Percentiles rank a stretch among this genome's conserved stretches.
phyloP scores from a whole-genome alignment of 1,140 invertebrate species.

The Procambarus virginalis region DNA sequence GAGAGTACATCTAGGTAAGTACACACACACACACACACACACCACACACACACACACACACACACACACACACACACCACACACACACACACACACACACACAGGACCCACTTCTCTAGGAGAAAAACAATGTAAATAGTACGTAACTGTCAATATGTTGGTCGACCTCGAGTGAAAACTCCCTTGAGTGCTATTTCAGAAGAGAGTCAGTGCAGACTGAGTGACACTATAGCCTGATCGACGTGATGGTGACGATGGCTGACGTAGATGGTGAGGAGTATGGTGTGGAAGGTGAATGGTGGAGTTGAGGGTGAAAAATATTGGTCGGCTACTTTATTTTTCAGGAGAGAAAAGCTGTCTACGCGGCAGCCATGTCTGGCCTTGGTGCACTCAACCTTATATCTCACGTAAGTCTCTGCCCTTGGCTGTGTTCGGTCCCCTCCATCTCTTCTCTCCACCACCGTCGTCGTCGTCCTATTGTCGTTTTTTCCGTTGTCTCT shows the following conservation, averaged over 20 bases:
- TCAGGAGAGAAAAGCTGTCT: constrained; percentile 39
- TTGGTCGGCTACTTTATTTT: constrained; percentile 31
- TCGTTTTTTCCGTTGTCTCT: too few species aligned
- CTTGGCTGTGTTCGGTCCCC: not conserved
- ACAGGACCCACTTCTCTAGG: not conserved
- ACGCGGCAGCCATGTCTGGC: constrained; percentile 49
- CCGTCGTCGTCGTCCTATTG: too few species aligned
- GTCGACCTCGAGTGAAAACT: not conserved
- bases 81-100: not conserved
- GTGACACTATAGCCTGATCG: not conserved
- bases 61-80: constrained; percentile 15
- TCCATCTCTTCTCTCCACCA: too few species aligned
- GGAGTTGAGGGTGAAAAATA: constrained; percentile 24
- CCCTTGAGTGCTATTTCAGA: constrained; percentile 2
- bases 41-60: constrained; percentile 7
- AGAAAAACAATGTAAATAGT: too few species aligned
- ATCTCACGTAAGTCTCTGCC: constrained; percentile 44
- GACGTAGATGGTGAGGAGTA: constrained; percentile 13
- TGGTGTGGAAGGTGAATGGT: constrained; percentile 18
- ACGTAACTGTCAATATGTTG: too few species aligned
- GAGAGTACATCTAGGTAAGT: not conserved
- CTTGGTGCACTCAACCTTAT: constrained; percentile 45
- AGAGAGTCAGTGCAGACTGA: not conserved
- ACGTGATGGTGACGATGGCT: constrained; percentile 9
- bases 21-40: constrained; percentile 19